Percentiles rank a stretch among this genome's conserved stretches.
phyloP scores from a whole-genome alignment of 2,113 vertebrate species.

The Mirounga angustirostris region DNA sequence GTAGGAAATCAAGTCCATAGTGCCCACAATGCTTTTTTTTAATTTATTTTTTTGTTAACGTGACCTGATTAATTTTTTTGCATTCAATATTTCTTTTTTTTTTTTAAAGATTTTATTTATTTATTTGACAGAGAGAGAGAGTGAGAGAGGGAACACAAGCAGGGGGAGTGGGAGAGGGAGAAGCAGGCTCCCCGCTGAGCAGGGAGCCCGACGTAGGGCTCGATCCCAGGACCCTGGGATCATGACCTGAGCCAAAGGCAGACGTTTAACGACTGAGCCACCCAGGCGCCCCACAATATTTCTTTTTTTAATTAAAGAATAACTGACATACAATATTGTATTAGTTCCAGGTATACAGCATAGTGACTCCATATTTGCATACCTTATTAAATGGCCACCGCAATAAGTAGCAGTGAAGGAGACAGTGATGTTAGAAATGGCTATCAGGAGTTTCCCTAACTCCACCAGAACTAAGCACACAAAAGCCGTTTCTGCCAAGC shows the following conservation, averaged over 20 bases:
- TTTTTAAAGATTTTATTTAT: background rate
- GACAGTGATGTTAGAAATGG: background rate
- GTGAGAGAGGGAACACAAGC: no score
- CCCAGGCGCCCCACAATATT: background rate
- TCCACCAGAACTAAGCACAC: background rate
- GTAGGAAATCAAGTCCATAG: conserved; percentile 36
- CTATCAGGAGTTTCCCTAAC: conserved; percentile 5
- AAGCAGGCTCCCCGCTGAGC: no score
- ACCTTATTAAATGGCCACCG: background rate
- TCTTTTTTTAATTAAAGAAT: background rate
- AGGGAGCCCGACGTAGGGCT: no score
- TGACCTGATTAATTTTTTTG: background rate
- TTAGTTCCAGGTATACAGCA: background rate
- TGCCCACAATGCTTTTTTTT: background rate
- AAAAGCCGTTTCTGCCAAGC: background rate
- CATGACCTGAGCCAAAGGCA: no score
- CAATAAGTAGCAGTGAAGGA: background rate
- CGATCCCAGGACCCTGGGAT: no score
- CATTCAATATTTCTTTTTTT: background rate
- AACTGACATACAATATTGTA: background rate
- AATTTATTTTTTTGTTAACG: background rate
- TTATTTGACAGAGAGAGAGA: no score
- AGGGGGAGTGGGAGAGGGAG: no score
- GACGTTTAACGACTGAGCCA: no score
- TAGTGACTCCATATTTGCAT: background rate